Evolutionary conservation across 2,797 vertebrate genomes (phyloP).

Genomic region (Alauda arvensis): DNA sequence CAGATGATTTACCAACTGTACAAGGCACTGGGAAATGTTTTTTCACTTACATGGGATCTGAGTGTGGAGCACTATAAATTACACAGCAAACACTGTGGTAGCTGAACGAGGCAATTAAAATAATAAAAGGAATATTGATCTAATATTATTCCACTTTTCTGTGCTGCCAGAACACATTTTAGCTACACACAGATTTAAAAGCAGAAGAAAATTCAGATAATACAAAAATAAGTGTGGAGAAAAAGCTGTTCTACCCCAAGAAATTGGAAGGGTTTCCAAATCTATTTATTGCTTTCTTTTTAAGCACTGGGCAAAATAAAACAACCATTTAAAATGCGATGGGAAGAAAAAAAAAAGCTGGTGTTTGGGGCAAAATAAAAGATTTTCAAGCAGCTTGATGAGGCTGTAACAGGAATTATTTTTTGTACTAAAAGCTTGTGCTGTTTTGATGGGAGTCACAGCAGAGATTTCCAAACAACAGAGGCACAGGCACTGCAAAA

Average conservation of each 20-base stretch:
- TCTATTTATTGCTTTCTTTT: not conserved
- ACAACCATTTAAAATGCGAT: not conserved
- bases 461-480: slow-evolving; percentile 10
- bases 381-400: not conserved
- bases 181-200: not conserved
- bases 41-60: slow-evolving; percentile 24
- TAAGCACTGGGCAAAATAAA: not conserved
- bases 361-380: not conserved
- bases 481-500: not conserved
- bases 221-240: not conserved
- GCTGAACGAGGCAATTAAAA: not conserved
- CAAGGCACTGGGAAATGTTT: slow-evolving; percentile 25
- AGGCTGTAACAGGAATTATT: not conserved
- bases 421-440: not conserved
- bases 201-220: not conserved
- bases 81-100: not conserved
- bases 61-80: slow-evolving; percentile 15
- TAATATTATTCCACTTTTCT: not conserved
- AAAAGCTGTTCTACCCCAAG: not conserved
- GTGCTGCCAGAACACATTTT: not conserved
- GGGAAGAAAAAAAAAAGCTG: not conserved
- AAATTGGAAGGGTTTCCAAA: not conserved
- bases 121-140: not conserved
- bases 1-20: slow-evolving; percentile 36
- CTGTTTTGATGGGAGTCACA: not conserved